A percentile compares a stretch with the other conserved stretches of the same genome.
phyloP scores from a whole-genome alignment of 23 tunicate species.

The Halocynthia aurantium region DNA sequence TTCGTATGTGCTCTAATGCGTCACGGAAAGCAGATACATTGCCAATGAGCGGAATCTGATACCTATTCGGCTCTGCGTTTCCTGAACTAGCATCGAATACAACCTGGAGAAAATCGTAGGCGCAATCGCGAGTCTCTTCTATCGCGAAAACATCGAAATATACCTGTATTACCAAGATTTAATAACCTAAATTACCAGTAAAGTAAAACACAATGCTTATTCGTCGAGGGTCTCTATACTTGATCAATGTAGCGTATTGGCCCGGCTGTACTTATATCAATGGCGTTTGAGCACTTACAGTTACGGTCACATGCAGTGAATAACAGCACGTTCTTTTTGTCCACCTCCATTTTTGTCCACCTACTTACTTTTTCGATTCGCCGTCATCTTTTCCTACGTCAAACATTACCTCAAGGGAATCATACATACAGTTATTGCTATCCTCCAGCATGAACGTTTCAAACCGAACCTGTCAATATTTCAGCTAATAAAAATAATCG shows the following conservation, averaged over 20 bases:
- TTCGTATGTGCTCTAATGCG: too few species aligned
- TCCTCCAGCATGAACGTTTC: slow-evolving; percentile 44
- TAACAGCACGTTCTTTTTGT: too few species aligned
- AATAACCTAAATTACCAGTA: too few species aligned
- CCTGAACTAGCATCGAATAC: slow-evolving; percentile 61
- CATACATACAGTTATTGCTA: slow-evolving; percentile 43
- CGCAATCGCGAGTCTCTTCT: slow-evolving; percentile 47
- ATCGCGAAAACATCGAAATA: slow-evolving; percentile 46
- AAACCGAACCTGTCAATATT: slow-evolving; percentile 39
- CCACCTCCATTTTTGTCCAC: too few species aligned
- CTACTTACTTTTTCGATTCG: slow-evolving; percentile 29
- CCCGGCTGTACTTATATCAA: too few species aligned
- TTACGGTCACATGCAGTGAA: background rate
- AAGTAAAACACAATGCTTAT: too few species aligned
- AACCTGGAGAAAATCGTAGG: slow-evolving; percentile 59
- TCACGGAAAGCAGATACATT: too few species aligned
- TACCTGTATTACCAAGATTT: slow-evolving; percentile 23
- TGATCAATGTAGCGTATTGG: too few species aligned
- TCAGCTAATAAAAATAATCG: too few species aligned
- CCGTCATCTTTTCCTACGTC: slow-evolving; percentile 41
- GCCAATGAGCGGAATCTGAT: background rate
- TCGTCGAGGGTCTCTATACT: too few species aligned
- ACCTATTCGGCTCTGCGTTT: slow-evolving; percentile 34
- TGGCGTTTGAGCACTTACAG: background rate
- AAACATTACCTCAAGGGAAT: slow-evolving; percentile 62